phyloP scores from a whole-genome alignment of 1,140 invertebrate species.

The Homarus americanus region DNA sequence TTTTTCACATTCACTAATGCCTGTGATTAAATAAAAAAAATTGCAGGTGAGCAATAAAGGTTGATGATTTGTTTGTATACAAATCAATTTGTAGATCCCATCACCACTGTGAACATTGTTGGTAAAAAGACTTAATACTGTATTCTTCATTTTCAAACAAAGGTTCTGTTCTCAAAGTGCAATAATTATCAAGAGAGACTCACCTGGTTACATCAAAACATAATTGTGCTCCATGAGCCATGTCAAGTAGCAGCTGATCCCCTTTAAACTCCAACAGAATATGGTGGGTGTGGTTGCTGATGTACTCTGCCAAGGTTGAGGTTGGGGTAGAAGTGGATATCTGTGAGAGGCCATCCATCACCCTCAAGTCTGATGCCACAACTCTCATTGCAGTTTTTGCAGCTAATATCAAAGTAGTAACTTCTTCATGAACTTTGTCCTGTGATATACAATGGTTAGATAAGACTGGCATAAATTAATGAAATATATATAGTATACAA shows the following conservation, averaged over 20 bases:
- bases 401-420: slow-evolving; percentile 3
- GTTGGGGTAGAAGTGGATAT: not conserved
- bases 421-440: not conserved
- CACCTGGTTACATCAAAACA: slow-evolving; percentile 43
- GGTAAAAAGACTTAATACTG: too few species aligned
- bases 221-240: slow-evolving; percentile 3
- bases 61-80: too few species aligned
- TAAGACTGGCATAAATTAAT: too few species aligned
- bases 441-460: not conserved
- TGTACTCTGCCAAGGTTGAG: not conserved
- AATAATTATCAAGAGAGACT: not conserved
- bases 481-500: too few species aligned
- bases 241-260: slow-evolving; percentile 38
- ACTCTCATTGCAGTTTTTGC: not conserved
- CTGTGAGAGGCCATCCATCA: not conserved
- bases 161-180: not conserved
- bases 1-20: too few species aligned
- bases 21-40: too few species aligned
- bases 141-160: too few species aligned
- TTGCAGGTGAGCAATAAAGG: too few species aligned
- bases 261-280: slow-evolving; percentile 8
- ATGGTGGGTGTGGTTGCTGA: not conserved
- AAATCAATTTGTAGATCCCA: too few species aligned
- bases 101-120: too few species aligned
- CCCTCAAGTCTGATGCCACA: not conserved